These are phyloP conservation scores for Prionailurus viverrinus DNA, from an alignment of 2,113 vertebrate genomes.

Conservation along the genomic window DNA sequence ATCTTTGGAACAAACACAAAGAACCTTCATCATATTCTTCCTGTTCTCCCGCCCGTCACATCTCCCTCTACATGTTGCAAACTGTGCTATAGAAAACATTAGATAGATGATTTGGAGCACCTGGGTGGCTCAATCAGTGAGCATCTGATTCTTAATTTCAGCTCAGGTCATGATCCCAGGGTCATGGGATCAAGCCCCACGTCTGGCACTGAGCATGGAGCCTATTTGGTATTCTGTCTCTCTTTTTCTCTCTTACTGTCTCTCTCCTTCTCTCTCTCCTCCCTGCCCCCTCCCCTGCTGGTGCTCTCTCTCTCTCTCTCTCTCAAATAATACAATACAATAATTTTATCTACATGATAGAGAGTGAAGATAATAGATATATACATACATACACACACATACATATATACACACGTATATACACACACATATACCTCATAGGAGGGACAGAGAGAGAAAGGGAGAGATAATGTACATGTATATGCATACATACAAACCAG, in stretches of 20 bases:
- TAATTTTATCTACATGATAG: not conserved
- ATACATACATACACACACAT: not conserved
- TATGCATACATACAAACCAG: not conserved
- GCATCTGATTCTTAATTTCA: too few relatives aligned
- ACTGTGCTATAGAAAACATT: not conserved
- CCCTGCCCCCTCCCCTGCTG: too few relatives aligned
- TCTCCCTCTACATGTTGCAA: not conserved
- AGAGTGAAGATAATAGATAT: not conserved
- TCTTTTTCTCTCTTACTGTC: too few relatives aligned
- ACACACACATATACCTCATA: not conserved
- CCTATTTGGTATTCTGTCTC: too few relatives aligned
- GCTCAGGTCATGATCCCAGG: too few relatives aligned
- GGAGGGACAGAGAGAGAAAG: not conserved
- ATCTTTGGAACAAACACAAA: not conserved
- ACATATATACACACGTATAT: not conserved
- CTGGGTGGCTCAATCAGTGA: too few relatives aligned
- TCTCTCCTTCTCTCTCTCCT: too few relatives aligned
- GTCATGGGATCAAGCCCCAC: too few relatives aligned
- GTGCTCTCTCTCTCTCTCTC: too few relatives aligned
- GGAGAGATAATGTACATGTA: not conserved
- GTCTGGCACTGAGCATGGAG: too few relatives aligned
- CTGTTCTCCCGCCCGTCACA: not conserved
- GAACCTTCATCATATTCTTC: not conserved
- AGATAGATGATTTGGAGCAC: not conserved
- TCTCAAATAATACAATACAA: too few relatives aligned